A percentile compares a stretch with the other conserved stretches of the same genome.
Conservation (phyloP, 2,888 invertebrate genomes). For the Germaria angustata region DNA sequence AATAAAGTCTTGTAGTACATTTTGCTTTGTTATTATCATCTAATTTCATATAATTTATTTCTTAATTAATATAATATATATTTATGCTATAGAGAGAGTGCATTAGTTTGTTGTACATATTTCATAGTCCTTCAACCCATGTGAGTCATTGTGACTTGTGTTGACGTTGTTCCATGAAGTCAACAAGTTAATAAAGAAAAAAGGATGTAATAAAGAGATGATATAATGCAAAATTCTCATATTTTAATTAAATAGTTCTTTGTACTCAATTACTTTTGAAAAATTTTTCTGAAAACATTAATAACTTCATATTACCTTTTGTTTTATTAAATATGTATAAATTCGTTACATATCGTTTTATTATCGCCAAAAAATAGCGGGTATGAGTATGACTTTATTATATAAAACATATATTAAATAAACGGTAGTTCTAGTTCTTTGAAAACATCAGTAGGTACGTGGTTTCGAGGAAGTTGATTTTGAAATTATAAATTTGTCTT, state of each 20-base stretch:
- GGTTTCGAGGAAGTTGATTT: too few relatives aligned
- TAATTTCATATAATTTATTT: neutral
- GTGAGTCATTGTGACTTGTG: neutral
- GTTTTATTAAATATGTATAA: too few relatives aligned
- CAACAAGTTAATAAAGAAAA: slow-evolving; percentile 27
- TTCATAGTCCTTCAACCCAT: neutral
- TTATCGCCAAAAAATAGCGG: too few relatives aligned
- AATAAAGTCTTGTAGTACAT: neutral
- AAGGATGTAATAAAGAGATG: neutral
- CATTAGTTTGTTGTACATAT: neutral
- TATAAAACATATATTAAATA: too few relatives aligned
- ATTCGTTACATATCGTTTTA: too few relatives aligned
- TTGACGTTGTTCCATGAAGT: neutral
- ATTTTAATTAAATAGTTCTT: slow-evolving; percentile 1
- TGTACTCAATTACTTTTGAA: neutral
- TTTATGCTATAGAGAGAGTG: too few relatives aligned
- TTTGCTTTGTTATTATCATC: neutral
- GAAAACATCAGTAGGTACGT: too few relatives aligned
- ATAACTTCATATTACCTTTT: too few relatives aligned
- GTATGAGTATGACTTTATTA: too few relatives aligned
- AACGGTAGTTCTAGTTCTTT: too few relatives aligned
- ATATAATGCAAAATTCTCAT: neutral
- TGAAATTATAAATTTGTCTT: too few relatives aligned
- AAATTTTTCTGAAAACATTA: too few relatives aligned
- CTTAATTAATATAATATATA: neutral